Percentiles rank a stretch among this genome's conserved stretches.
Evolutionary conservation across 2,113 vertebrate genomes (phyloP).

Genomic region (Nymphicus hollandicus): DNA sequence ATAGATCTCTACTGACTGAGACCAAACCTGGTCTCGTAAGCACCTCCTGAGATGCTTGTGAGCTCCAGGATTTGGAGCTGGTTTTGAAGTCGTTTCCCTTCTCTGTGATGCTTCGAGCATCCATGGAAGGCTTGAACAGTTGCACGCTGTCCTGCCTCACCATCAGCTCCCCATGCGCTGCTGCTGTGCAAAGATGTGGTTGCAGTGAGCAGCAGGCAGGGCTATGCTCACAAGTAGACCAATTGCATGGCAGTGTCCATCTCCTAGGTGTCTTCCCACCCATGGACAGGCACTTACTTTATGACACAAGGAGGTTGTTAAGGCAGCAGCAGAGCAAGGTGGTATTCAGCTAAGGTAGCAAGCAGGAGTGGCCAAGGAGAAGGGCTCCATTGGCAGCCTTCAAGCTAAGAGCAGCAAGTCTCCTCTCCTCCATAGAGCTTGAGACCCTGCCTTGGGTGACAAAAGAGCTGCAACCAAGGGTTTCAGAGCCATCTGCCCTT

Average conservation of each 20-base stretch:
- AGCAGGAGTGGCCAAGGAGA: not conserved
- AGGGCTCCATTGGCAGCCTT: not conserved
- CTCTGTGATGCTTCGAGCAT: not conserved
- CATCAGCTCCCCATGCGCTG: not conserved
- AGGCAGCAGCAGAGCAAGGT: not conserved
- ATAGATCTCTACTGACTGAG: accelerated
- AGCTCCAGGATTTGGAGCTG: not conserved
- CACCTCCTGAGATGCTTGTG: not conserved
- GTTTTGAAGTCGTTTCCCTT: not conserved
- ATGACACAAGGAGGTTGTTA: not conserved
- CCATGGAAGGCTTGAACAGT: not conserved
- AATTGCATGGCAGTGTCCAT: not conserved
- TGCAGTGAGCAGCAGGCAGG: not conserved
- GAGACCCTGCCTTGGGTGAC: not conserved
- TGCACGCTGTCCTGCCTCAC: not conserved
- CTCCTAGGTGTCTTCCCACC: not conserved
- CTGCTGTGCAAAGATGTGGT: not conserved
- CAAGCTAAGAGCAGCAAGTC: not conserved
- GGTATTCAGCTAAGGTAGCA: not conserved
- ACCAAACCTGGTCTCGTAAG: not conserved
- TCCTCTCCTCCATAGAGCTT: not conserved
- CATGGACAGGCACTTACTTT: not conserved
- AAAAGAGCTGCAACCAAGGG: not conserved
- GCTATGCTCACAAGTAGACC: accelerated
- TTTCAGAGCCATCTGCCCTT: not conserved